A percentile compares a stretch with the other conserved stretches of the same genome.
These are phyloP conservation scores for Drosophila nasuta DNA, from an alignment of 1,140 invertebrate species.

Conservation along the genomic window DNA sequence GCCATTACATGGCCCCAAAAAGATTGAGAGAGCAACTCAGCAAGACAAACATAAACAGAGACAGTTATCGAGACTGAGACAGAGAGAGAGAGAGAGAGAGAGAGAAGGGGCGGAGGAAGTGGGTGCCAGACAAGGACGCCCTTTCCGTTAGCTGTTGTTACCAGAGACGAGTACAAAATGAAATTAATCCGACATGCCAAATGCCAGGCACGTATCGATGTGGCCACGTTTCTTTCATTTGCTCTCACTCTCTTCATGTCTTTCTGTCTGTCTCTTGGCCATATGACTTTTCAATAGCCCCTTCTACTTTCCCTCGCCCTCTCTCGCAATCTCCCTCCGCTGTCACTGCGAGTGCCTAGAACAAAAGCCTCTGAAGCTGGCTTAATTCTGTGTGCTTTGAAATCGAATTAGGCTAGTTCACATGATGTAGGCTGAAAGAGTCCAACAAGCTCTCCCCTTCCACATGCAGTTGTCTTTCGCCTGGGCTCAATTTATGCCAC, in stretches of 20 bases:
- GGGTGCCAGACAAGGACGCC: background rate
- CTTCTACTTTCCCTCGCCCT: slow-evolving; percentile 1
- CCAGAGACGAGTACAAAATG: slow-evolving; percentile 49
- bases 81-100: too few relatives aligned
- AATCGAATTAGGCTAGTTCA: slow-evolving; percentile 74
- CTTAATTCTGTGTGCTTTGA: slow-evolving; percentile 73
- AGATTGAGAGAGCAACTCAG: slow-evolving; percentile 34
- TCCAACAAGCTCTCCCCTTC: background rate
- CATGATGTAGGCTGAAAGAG: slow-evolving; percentile 12
- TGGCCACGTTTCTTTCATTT: slow-evolving; percentile 72
- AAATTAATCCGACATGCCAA: slow-evolving; percentile 80
- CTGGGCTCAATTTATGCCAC: slow-evolving; percentile 62
- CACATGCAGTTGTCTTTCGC: slow-evolving; percentile 49
- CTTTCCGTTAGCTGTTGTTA: background rate
- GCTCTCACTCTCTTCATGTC: slow-evolving; percentile 16
- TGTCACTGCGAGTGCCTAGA: slow-evolving; percentile 31
- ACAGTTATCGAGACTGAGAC: background rate
- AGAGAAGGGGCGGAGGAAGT: too few relatives aligned
- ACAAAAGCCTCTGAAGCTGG: slow-evolving; percentile 66
- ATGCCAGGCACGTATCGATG: slow-evolving; percentile 79
- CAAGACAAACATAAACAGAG: slow-evolving; percentile 31
- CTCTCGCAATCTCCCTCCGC: too few relatives aligned
- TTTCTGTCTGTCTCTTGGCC: slow-evolving; percentile 11
- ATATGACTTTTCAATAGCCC: slow-evolving; percentile 76
- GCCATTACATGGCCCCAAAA: slow-evolving; percentile 55